Percentiles rank a stretch among this genome's conserved stretches.
These are phyloP conservation scores for Amblyraja radiata DNA, from an alignment of 2,797 vertebrate species.

Conservation along the genomic window DNA sequence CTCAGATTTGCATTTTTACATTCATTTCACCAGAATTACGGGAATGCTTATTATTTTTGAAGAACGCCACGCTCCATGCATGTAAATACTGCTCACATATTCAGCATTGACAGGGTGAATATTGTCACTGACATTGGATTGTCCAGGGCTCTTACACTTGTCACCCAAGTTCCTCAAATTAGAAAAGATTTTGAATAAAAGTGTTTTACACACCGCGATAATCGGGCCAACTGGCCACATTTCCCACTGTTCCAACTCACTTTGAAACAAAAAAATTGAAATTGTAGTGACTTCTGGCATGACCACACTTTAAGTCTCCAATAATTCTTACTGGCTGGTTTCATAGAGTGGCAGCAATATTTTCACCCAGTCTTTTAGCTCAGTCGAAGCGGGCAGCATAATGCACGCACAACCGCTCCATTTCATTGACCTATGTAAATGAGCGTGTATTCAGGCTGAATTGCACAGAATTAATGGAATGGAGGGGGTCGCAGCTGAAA, in stretches of 20 bases:
- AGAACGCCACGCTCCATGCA: background rate
- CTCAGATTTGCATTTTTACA: background rate
- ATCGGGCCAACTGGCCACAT: background rate
- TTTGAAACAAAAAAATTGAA: background rate
- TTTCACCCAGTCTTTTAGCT: background rate
- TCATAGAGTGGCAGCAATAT: background rate
- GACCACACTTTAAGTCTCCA: background rate
- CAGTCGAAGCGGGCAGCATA: background rate
- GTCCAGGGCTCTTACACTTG: background rate
- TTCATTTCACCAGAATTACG: background rate
- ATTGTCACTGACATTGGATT: background rate
- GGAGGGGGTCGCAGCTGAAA: background rate
- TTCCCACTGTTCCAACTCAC: background rate
- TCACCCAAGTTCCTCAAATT: background rate
- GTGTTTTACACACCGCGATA: background rate
- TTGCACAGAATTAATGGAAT: background rate
- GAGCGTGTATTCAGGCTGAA: background rate
- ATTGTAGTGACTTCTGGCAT: background rate
- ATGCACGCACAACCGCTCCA: background rate
- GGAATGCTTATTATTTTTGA: background rate
- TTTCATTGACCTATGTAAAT: conserved; percentile 23
- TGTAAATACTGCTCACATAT: background rate
- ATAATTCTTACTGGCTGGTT: background rate
- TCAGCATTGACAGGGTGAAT: no score
- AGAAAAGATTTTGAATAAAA: background rate